These are phyloP conservation scores for Bombus waltoni DNA, from an alignment of 1,140 invertebrate genomes.

Conservation along the genomic window DNA sequence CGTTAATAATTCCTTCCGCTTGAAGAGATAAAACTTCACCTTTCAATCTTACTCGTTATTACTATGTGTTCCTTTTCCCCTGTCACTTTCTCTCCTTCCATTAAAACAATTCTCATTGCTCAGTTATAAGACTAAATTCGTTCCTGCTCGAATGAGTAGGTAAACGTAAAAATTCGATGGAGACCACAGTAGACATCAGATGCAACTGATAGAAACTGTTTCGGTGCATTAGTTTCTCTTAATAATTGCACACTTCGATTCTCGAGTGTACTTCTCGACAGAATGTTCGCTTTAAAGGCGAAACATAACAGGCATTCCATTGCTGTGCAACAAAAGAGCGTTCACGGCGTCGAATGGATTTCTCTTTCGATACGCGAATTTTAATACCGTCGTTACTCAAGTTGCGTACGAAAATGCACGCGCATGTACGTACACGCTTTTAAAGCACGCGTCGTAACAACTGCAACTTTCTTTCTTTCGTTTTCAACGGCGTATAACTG, in stretches of 20 bases:
- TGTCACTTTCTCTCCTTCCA: not conserved
- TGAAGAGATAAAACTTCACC: not conserved
- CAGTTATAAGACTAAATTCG: not conserved
- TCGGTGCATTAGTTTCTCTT: not conserved
- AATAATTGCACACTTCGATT: not conserved
- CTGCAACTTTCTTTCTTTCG: conserved; percentile 7
- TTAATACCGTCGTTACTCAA: not conserved
- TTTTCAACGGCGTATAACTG: not conserved
- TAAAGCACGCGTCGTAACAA: not conserved
- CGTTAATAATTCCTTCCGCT: not conserved
- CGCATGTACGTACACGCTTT: not conserved
- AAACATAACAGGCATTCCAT: not conserved
- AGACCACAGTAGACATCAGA: not conserved
- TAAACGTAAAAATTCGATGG: not conserved
- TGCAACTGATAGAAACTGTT: not conserved
- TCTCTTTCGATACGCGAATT: not conserved
- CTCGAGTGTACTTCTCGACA: not conserved
- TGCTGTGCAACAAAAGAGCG: not conserved
- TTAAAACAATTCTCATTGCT: not conserved
- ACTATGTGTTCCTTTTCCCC: not conserved
- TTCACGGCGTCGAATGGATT: not conserved
- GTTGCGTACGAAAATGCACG: not conserved
- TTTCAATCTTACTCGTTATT: not conserved
- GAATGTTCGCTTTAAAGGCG: not conserved
- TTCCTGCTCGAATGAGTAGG: not conserved